These are phyloP conservation scores for Strigamia crassipes DNA, from an alignment of 2,888 invertebrate genomes.

Conservation along the genomic window DNA sequence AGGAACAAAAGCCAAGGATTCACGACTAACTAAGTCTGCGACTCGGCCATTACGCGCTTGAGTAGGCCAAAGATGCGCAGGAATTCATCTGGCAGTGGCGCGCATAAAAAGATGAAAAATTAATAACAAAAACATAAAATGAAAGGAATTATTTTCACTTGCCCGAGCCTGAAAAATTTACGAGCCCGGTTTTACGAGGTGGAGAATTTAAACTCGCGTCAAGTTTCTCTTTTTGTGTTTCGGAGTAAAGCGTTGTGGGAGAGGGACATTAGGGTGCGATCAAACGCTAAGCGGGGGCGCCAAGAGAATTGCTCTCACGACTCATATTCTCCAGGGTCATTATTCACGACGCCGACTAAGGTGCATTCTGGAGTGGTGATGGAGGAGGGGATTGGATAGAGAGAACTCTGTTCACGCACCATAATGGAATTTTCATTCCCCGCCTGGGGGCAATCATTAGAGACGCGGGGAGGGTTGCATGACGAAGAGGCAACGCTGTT, in stretches of 20 bases:
- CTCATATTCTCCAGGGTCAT: slow-evolving; percentile 40
- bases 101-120: slow-evolving; percentile 29
- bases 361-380: slow-evolving; percentile 37
- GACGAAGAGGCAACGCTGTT: slow-evolving; percentile 38
- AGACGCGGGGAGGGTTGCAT: slow-evolving; percentile 40
- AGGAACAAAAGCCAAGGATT: slow-evolving; percentile 31
- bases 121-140: slow-evolving; percentile 7
- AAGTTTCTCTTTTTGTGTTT: slow-evolving; percentile 40
- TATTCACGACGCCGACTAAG: slow-evolving; percentile 37
- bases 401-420: slow-evolving; percentile 40
- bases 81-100: neutral
- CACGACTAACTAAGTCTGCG: slow-evolving; percentile 35
- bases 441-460: slow-evolving; percentile 42
- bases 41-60: slow-evolving; percentile 16
- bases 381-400: slow-evolving; percentile 28
- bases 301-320: slow-evolving; percentile 37
- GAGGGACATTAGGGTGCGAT: slow-evolving; percentile 37
- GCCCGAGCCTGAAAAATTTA: slow-evolving; percentile 8
- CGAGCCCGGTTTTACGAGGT: slow-evolving; percentile 43
- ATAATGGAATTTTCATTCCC: slow-evolving; percentile 42
- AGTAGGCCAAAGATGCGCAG: slow-evolving; percentile 15
- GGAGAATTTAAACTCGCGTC: slow-evolving; percentile 37
- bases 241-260: neutral
- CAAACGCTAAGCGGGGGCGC: slow-evolving; percentile 38
- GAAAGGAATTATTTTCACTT: slow-evolving; percentile 24